Conservation (phyloP, 2,113 vertebrate species). For the Rissa tridactyla region DNA sequence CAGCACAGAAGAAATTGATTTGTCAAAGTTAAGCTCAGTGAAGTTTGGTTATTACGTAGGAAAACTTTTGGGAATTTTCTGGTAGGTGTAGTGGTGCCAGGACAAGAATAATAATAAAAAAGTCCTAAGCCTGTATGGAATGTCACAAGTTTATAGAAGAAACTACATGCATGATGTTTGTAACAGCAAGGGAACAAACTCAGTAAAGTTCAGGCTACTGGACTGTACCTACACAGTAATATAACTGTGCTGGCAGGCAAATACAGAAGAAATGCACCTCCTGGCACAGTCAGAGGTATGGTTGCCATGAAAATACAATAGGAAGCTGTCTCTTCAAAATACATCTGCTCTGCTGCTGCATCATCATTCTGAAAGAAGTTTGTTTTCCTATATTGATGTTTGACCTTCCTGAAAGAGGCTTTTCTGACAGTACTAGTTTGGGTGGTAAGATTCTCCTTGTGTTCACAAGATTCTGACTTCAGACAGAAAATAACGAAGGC, state of each 20-base stretch:
- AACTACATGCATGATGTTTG: neutral
- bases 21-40: neutral
- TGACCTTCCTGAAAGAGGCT: neutral
- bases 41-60: neutral
- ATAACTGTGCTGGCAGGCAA: neutral
- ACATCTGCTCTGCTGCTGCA: neutral
- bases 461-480: neutral
- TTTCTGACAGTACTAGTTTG: neutral
- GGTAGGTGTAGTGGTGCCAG: neutral
- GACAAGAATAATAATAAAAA: neutral
- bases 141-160: neutral
- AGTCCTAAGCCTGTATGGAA: neutral
- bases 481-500: neutral
- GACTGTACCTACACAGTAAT: neutral
- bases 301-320: neutral
- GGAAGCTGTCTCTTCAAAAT: neutral
- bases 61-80: neutral
- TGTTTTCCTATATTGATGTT: neutral
- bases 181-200: neutral
- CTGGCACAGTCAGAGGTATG: neutral
- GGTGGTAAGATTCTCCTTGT: neutral
- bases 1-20: neutral
- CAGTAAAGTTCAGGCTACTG: neutral
- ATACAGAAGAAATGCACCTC: neutral
- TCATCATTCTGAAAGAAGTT: neutral